Evolutionary conservation across 2,113 vertebrate species (phyloP).

Genomic region (Psittacus erithacus): DNA sequence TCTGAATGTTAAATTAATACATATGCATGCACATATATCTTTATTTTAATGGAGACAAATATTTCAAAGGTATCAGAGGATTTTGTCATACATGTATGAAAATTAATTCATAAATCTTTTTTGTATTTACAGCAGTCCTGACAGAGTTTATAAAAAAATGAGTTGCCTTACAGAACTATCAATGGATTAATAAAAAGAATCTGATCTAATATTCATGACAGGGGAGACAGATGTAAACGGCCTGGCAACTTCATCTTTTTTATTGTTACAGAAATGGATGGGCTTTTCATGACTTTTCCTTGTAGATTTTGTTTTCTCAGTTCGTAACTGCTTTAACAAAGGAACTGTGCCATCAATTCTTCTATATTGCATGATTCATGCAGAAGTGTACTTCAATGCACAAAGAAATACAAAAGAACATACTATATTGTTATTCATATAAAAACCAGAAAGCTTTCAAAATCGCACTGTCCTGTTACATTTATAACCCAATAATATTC

Average conservation of each 20-base stretch:
- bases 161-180: slow-evolving; percentile 35
- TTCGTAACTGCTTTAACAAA: slow-evolving; percentile 69
- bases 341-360: slow-evolving; percentile 67
- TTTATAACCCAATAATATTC: slow-evolving; percentile 10
- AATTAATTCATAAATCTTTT: slow-evolving; percentile 78
- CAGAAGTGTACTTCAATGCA: slow-evolving; percentile 21
- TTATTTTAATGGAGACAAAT: slow-evolving; percentile 59
- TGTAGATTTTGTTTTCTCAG: slow-evolving; percentile 72
- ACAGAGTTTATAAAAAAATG: slow-evolving; percentile 66
- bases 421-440: slow-evolving; percentile 11
- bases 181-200: slow-evolving; percentile 66
- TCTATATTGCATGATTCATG: slow-evolving; percentile 67
- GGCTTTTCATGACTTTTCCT: slow-evolving; percentile 59
- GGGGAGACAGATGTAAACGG: slow-evolving; percentile 56
- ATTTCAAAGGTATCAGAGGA: slow-evolving; percentile 49
- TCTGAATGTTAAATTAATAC: slow-evolving; percentile 42
- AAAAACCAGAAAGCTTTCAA: slow-evolving; percentile 27
- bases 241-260: slow-evolving; percentile 62
- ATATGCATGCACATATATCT: background rate
- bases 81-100: slow-evolving; percentile 71
- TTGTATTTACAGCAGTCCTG: slow-evolving; percentile 64
- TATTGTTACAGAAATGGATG: slow-evolving; percentile 50
- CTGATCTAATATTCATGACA: slow-evolving; percentile 69
- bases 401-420: slow-evolving; percentile 1
- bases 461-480: background rate